phyloP scores from a whole-genome alignment of 2,888 invertebrate species.

The Nemotelus pantherinus region DNA sequence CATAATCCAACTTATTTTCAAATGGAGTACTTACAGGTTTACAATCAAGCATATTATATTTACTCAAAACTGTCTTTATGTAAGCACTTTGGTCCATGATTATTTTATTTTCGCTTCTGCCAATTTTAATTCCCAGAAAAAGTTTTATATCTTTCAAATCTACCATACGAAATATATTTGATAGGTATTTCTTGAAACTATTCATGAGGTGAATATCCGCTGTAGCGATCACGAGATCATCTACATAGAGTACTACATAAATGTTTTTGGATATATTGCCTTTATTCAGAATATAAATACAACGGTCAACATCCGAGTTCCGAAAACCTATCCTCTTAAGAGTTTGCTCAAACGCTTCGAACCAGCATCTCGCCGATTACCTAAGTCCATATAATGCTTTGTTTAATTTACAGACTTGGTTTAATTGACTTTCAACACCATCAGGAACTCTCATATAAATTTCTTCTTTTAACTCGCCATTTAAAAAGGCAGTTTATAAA shows the following conservation, averaged over 20 bases:
- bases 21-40: slow-evolving; percentile 53
- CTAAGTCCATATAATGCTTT: slow-evolving; percentile 54
- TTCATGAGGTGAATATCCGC: slow-evolving; percentile 48
- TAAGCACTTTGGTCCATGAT: slow-evolving; percentile 49
- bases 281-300: slow-evolving; percentile 52
- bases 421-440: slow-evolving; percentile 39
- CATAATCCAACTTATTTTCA: slow-evolving; percentile 53
- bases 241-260: slow-evolving; percentile 53
- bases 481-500: slow-evolving; percentile 52
- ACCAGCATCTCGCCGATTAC: slow-evolving; percentile 52
- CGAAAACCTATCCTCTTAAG: slow-evolving; percentile 44
- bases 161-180: slow-evolving; percentile 50
- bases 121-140: slow-evolving; percentile 51
- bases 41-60: slow-evolving; percentile 54
- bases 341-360: slow-evolving; percentile 31
- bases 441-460: slow-evolving; percentile 50
- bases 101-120: slow-evolving; percentile 45
- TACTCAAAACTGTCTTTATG: slow-evolving; percentile 52
- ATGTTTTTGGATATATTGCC: slow-evolving; percentile 52
- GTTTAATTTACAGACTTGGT: slow-evolving; percentile 50
- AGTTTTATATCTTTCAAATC: slow-evolving; percentile 45
- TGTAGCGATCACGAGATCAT: slow-evolving; percentile 53
- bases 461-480: slow-evolving; percentile 50
- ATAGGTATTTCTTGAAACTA: slow-evolving; percentile 52
- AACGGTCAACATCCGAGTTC: slow-evolving; percentile 49